Conservation (phyloP, 2,797 vertebrate genomes). For the Xiphorhynchus erythropygius region DNA sequence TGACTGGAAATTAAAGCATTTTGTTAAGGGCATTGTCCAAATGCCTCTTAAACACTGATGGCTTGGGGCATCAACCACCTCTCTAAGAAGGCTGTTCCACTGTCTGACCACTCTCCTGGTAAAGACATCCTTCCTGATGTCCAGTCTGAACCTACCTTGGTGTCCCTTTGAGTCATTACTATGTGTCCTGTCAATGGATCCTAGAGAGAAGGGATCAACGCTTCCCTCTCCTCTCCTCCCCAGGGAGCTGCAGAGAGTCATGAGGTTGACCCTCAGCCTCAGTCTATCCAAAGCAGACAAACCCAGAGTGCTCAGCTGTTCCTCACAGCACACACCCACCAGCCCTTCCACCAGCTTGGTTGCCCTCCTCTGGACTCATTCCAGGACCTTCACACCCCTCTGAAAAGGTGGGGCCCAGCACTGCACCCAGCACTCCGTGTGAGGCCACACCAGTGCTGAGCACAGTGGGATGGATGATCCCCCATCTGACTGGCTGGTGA, state of each 20-base stretch:
- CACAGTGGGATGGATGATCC: background rate
- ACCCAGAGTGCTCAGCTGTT: background rate
- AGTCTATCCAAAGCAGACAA: background rate
- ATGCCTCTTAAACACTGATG: background rate
- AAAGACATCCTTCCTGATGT: background rate
- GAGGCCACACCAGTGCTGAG: background rate
- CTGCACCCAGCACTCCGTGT: fast-evolving
- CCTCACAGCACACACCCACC: background rate
- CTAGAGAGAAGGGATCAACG: background rate
- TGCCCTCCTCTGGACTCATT: background rate
- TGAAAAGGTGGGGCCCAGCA: fast-evolving
- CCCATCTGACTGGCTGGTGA: background rate
- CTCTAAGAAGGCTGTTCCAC: background rate
- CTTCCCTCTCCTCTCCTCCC: background rate
- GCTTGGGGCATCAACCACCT: background rate
- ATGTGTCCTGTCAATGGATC: fast-evolving
- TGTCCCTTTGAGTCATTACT: background rate
- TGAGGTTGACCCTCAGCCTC: background rate
- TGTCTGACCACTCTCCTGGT: background rate
- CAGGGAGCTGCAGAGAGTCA: background rate
- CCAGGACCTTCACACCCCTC: background rate
- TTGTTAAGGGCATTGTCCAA: background rate
- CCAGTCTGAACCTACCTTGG: background rate
- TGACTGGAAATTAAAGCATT: background rate
- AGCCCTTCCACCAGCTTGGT: background rate